These are phyloP conservation scores for Carposina sasakii DNA, from an alignment of 1,140 invertebrate species.

Conservation along the genomic window DNA sequence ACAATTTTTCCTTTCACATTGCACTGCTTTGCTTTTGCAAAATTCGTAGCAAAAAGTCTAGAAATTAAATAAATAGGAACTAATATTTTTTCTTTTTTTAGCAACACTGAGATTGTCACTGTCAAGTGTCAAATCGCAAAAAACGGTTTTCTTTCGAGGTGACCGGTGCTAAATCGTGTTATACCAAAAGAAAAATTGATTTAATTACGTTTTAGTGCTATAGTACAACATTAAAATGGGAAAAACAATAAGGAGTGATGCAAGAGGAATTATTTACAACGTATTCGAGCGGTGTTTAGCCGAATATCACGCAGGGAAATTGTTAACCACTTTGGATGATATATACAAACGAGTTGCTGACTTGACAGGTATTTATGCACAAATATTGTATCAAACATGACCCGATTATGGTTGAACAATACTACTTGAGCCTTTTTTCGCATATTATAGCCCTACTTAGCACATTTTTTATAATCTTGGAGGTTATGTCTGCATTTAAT, in stretches of 20 bases:
- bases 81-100: not conserved
- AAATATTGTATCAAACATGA: too few species aligned
- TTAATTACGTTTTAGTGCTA: not conserved
- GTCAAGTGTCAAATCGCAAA: not conserved
- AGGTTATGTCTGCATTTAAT: too few species aligned
- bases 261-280: conserved; percentile 12
- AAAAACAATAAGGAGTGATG: conserved; percentile 3
- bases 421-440: too few species aligned
- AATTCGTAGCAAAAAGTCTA: too few species aligned
- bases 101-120: not conserved
- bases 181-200: not conserved
- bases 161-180: not conserved
- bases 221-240: not conserved
- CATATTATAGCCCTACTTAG: too few species aligned
- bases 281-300: conserved; percentile 10
- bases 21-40: too few species aligned
- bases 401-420: too few species aligned
- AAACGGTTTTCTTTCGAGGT: not conserved
- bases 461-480: too few species aligned
- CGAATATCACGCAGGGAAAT: conserved; percentile 10
- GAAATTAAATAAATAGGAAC: conserved; percentile 1
- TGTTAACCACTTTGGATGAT: conserved; percentile 6
- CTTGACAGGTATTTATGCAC: conserved; percentile 14
- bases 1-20: too few species aligned
- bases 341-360: conserved; percentile 9